Conservation (phyloP, 2,888 invertebrate genomes). For the Eupithecia subfuscata region DNA sequence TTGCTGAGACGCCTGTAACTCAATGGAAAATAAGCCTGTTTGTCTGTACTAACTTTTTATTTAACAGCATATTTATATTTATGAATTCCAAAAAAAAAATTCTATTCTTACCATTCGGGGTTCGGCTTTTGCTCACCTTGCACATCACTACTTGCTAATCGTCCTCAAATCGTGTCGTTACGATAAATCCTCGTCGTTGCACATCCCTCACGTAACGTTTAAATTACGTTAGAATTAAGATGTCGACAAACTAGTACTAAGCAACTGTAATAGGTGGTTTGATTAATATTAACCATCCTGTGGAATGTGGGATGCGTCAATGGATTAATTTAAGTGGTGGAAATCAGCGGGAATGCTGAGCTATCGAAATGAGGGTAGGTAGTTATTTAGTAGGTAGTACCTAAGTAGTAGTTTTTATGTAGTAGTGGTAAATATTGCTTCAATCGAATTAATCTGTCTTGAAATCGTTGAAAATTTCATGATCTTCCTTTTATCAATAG, state of each 20-base stretch:
- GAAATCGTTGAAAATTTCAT: no score
- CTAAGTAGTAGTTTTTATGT: no score
- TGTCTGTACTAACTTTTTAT: no score
- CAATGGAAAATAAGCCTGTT: no score
- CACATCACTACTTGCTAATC: constrained; percentile 18
- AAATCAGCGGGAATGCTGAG: not conserved
- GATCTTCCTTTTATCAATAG: no score
- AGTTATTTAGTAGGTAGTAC: not conserved
- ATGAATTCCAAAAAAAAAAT: no score
- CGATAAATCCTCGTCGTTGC: constrained; percentile 37
- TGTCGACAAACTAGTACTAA: constrained; percentile 44
- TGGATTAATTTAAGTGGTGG: constrained; percentile 26
- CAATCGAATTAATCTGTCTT: no score
- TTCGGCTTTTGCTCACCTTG: not conserved
- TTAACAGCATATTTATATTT: no score
- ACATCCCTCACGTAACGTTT: constrained; percentile 51
- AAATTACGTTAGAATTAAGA: constrained; percentile 54
- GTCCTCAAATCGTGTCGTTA: constrained; percentile 15
- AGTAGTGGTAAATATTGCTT: no score
- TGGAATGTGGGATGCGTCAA: constrained; percentile 30
- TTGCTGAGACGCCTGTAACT: no score
- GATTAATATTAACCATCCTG: constrained; percentile 51
- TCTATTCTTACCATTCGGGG: not conserved
- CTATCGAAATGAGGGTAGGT: not conserved
- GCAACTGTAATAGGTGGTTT: constrained; percentile 50